Evolutionary conservation across 2,888 invertebrate genomes (phyloP).

Genomic region (Acleris laterana): DNA sequence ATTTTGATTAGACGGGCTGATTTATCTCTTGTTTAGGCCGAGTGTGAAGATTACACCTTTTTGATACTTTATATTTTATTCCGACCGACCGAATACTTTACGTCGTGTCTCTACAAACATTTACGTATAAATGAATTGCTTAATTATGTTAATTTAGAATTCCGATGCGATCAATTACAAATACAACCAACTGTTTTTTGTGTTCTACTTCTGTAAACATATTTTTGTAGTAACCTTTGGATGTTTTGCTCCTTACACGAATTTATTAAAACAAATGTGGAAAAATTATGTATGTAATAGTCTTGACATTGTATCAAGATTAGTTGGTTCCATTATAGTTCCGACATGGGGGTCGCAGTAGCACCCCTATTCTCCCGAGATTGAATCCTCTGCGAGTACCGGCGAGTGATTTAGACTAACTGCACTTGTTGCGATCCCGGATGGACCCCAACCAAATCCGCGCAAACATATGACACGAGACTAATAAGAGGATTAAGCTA

Average conservation of each 20-base stretch:
- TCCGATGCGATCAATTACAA: constrained; percentile 39
- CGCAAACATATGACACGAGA: constrained; percentile 68
- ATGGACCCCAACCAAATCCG: constrained; percentile 48
- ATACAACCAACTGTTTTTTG: constrained; percentile 21
- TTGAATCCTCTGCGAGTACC: constrained; percentile 60
- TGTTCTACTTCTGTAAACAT: constrained; percentile 28
- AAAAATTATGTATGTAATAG: background rate
- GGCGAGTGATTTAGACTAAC: constrained; percentile 77
- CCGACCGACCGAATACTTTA: constrained; percentile 31
- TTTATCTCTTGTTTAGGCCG: constrained; percentile 78
- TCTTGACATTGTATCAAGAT: constrained; percentile 58
- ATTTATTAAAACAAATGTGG: background rate
- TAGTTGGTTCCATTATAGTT: constrained; percentile 44
- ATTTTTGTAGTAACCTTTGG: constrained; percentile 33
- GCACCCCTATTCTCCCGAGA: constrained; percentile 61
- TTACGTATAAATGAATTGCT: constrained; percentile 41
- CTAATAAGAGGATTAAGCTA: constrained; percentile 68
- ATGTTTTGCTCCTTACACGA: background rate
- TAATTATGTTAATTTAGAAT: constrained; percentile 45
- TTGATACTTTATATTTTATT: constrained; percentile 63
- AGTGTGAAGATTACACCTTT: constrained; percentile 51
- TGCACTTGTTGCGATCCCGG: constrained; percentile 71
- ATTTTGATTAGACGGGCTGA: constrained; percentile 81
- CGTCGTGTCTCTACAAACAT: constrained; percentile 24
- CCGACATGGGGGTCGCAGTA: constrained; percentile 56